Percentiles rank a stretch among this genome's conserved stretches.
These are phyloP conservation scores for Vanacampus margaritifer DNA, from an alignment of 2,113 vertebrate genomes.

Conservation along the genomic window DNA sequence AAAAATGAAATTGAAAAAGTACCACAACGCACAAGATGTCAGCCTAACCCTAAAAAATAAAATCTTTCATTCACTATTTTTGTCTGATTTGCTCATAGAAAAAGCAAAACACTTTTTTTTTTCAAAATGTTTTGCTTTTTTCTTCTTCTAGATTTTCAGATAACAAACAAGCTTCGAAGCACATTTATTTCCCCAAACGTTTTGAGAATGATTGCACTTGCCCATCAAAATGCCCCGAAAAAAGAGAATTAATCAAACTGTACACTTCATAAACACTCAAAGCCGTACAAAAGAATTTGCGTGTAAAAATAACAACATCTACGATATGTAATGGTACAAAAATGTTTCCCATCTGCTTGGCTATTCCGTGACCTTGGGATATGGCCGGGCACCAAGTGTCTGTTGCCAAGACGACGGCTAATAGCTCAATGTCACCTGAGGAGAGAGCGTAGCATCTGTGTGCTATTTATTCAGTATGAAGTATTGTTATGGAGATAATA, in stretches of 20 bases:
- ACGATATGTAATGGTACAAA: not conserved
- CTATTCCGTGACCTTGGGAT: conserved; percentile 6
- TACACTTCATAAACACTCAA: not conserved
- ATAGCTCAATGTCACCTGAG: conserved; percentile 9
- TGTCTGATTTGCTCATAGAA: too few species aligned
- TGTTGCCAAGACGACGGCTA: conserved; percentile 12
- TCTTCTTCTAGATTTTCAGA: too few species aligned
- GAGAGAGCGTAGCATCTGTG: conserved; percentile 5
- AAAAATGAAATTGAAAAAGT: too few species aligned
- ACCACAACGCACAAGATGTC: too few species aligned
- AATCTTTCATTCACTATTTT: too few species aligned
- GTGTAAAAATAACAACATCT: not conserved
- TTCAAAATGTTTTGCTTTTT: too few species aligned
- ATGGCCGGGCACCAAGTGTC: conserved; percentile 3
- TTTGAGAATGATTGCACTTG: too few species aligned
- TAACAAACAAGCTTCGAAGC: too few species aligned
- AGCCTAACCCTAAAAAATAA: too few species aligned
- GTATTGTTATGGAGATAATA: conserved; percentile 9
- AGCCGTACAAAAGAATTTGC: not conserved
- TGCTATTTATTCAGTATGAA: not conserved
- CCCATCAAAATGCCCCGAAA: not conserved
- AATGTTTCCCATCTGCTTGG: conserved; percentile 1
- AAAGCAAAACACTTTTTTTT: too few species aligned
- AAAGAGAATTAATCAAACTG: not conserved
- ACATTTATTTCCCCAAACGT: too few species aligned